phyloP scores from a whole-genome alignment of 2,113 vertebrate genomes.

The Ariopsis seemanni region DNA sequence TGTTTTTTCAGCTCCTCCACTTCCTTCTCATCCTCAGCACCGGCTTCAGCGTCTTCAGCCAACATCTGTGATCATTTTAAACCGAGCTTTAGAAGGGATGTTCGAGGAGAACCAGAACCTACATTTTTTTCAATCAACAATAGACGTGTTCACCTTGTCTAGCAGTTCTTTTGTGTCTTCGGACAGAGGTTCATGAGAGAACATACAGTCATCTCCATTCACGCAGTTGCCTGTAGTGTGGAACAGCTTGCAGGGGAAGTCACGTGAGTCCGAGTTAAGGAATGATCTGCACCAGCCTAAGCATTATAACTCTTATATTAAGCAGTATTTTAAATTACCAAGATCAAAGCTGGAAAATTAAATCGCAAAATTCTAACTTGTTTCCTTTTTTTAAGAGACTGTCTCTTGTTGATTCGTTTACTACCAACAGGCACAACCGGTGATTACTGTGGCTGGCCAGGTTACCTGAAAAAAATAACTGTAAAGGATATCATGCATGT shows the following conservation, averaged over 20 bases:
- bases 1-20: slow-evolving; percentile 96
- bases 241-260: slow-evolving; percentile 94
- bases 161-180: slow-evolving; percentile 90
- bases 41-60: slow-evolving; percentile 89
- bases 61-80: slow-evolving; percentile 77
- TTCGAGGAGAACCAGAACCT: background rate
- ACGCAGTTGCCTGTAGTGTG: slow-evolving; percentile 96
- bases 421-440: background rate
- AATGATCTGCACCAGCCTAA: slow-evolving; percentile 12
- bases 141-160: slow-evolving; percentile 78
- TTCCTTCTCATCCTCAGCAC: slow-evolving; percentile 93
- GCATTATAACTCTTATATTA: background rate
- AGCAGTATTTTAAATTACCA: background rate
- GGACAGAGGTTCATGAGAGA: slow-evolving; percentile 86
- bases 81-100: background rate
- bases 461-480: background rate
- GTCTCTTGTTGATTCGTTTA: background rate
- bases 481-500: slow-evolving; percentile 98
- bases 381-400: background rate
- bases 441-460: background rate
- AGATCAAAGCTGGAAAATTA: background rate
- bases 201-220: slow-evolving; percentile 95
- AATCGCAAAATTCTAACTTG: too few relatives aligned
- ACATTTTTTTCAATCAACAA: background rate
- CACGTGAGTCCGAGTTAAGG: slow-evolving; percentile 81